Percentiles rank a stretch among this genome's conserved stretches.
Conservation (phyloP, 1,140 invertebrate species). For the Armadillidium nasatum region DNA sequence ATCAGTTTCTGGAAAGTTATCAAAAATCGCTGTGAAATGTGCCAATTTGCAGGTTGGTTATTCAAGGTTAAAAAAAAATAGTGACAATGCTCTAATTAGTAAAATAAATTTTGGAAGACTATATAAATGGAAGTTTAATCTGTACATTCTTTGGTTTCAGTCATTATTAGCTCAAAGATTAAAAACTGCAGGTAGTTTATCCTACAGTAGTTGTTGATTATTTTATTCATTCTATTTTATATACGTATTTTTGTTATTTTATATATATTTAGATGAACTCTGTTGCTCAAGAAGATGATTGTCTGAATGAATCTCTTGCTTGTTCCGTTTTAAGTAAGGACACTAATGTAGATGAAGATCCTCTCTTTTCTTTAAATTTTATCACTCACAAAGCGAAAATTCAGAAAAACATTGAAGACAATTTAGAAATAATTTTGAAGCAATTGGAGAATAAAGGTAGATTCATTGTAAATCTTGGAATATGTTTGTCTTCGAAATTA, state of each 20-base stretch:
- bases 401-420: not conserved
- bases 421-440: not conserved
- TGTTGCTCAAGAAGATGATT: not conserved
- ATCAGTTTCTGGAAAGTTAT: not conserved
- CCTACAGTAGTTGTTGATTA: too few species aligned
- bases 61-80: too few species aligned
- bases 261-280: not conserved
- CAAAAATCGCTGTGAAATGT: not conserved
- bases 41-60: not conserved
- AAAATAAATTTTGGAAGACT: too few species aligned
- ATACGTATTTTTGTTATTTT: not conserved
- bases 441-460: not conserved
- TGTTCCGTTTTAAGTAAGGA: not conserved
- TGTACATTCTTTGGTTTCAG: too few species aligned
- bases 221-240: too few species aligned
- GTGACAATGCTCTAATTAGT: too few species aligned
- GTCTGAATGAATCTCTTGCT: not conserved
- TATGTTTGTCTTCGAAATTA: too few species aligned
- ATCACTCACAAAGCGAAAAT: not conserved
- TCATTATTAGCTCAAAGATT: too few species aligned
- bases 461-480: not conserved
- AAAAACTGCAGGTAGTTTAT: too few species aligned
- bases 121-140: too few species aligned
- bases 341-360: not conserved
- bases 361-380: not conserved